phyloP scores from a whole-genome alignment of 2,113 vertebrate species.

The Phoenicopterus ruber region DNA sequence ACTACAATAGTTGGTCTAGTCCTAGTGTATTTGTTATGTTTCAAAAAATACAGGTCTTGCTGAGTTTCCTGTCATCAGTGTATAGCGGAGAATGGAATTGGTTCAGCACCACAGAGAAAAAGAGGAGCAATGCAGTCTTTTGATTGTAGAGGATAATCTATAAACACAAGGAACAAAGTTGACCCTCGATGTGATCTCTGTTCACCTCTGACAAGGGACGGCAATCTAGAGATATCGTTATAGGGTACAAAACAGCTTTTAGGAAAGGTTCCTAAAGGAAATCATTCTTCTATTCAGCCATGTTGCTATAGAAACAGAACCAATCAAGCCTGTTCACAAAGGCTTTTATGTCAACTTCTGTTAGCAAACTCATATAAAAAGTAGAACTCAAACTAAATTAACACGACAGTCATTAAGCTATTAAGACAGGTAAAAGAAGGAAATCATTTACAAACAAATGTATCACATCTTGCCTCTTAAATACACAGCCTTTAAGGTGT shows the following conservation, averaged over 20 bases:
- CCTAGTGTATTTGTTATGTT: slow-evolving; percentile 38
- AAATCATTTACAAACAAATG: background rate
- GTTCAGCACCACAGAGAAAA: slow-evolving; percentile 36
- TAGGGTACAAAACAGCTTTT: slow-evolving; percentile 74
- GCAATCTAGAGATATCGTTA: slow-evolving; percentile 70
- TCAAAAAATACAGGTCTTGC: slow-evolving; percentile 22
- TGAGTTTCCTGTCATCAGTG: slow-evolving; percentile 12
- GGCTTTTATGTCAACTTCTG: slow-evolving; percentile 75
- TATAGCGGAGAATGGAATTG: slow-evolving; percentile 20
- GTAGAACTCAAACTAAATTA: slow-evolving; percentile 71
- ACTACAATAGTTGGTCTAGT: slow-evolving; percentile 4
- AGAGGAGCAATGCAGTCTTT: slow-evolving; percentile 53
- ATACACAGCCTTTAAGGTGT: background rate
- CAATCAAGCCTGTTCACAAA: slow-evolving; percentile 74
- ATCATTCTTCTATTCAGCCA: slow-evolving; percentile 72
- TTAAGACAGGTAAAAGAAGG: slow-evolving; percentile 24
- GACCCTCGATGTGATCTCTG: slow-evolving; percentile 73
- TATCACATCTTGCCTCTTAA: background rate
- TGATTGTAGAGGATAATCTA: slow-evolving; percentile 70
- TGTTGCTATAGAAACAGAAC: slow-evolving; percentile 78
- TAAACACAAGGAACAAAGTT: slow-evolving; percentile 72
- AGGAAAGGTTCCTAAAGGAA: slow-evolving; percentile 77
- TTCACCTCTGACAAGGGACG: slow-evolving; percentile 70
- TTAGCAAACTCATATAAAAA: slow-evolving; percentile 75
- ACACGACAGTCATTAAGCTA: slow-evolving; percentile 44